Conservation (phyloP, 2,888 invertebrate species). For the Clostera curtula region DNA sequence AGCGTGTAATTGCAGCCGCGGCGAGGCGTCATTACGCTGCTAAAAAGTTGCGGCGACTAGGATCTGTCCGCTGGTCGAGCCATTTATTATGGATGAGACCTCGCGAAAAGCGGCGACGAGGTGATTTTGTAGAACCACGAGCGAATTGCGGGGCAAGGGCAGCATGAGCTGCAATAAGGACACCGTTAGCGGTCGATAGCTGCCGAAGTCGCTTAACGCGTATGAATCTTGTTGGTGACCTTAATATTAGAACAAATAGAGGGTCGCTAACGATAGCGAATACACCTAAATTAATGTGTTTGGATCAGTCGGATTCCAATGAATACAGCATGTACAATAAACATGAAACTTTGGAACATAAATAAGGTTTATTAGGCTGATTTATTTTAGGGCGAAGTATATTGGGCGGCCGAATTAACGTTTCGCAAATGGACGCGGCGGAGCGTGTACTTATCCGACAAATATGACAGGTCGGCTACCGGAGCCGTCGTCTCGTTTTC, state of each 20-base stretch:
- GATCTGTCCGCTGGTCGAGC: conserved; percentile 32
- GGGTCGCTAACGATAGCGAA: too few relatives aligned
- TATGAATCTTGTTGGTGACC: too few relatives aligned
- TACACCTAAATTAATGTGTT: too few relatives aligned
- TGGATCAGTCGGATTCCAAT: too few relatives aligned
- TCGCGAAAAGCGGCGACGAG: conserved; percentile 25
- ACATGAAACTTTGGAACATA: neutral
- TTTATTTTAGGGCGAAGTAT: conserved; percentile 1
- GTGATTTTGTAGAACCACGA: conserved; percentile 8
- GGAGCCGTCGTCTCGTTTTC: conserved; percentile 9
- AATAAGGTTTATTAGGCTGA: conserved; percentile 1
- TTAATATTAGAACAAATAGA: too few relatives aligned
- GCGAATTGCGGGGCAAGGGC: conserved; percentile 5
- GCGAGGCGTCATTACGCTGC: conserved; percentile 26
- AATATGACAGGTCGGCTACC: neutral
- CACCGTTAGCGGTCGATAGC: conserved; percentile 6
- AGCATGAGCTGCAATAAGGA: conserved; percentile 3
- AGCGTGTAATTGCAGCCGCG: conserved; percentile 47
- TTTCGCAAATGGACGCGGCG: too few relatives aligned
- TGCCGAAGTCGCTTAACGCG: neutral
- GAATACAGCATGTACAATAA: neutral
- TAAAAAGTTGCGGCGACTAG: conserved; percentile 8
- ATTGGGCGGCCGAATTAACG: too few relatives aligned
- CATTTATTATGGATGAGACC: conserved; percentile 46
- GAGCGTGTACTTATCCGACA: neutral